Percentiles rank a stretch among this genome's conserved stretches.
Conservation (phyloP, 2,113 vertebrate species). For the Dolichotis patagonum region DNA sequence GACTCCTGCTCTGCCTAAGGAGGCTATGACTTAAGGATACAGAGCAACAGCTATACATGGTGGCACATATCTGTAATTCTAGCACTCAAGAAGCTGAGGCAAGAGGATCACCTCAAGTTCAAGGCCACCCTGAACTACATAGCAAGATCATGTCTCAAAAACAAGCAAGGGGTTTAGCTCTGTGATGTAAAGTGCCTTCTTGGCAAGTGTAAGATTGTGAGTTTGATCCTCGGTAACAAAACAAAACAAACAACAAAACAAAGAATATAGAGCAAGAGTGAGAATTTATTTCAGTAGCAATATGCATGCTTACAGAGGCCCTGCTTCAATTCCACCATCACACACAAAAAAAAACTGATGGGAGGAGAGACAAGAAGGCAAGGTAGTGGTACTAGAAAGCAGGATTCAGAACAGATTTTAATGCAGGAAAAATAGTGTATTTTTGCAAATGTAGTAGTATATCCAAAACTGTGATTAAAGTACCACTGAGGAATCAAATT, state of each 20-base stretch:
- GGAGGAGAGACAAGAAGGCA: neutral
- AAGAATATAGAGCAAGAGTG: neutral
- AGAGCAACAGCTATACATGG: neutral
- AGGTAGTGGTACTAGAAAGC: neutral
- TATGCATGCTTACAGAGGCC: neutral
- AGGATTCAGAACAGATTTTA: neutral
- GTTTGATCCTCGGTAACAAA: too few relatives aligned
- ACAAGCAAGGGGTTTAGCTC: neutral
- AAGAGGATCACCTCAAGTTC: neutral
- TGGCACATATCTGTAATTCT: neutral
- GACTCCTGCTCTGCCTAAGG: neutral
- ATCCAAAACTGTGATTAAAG: constrained; percentile 20
- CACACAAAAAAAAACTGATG: neutral
- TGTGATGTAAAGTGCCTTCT: too few relatives aligned
- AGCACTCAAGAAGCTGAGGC: neutral
- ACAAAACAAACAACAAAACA: neutral
- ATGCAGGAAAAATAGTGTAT: neutral
- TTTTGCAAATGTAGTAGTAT: neutral
- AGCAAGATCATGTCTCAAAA: too few relatives aligned
- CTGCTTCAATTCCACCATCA: neutral
- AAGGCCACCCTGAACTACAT: neutral
- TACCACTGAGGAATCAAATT: neutral
- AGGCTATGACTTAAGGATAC: constrained; percentile 45
- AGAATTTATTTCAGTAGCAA: neutral
- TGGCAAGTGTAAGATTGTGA: too few relatives aligned